phyloP scores from a whole-genome alignment of 1,140 invertebrate species.

The Magallana ariakensis region DNA sequence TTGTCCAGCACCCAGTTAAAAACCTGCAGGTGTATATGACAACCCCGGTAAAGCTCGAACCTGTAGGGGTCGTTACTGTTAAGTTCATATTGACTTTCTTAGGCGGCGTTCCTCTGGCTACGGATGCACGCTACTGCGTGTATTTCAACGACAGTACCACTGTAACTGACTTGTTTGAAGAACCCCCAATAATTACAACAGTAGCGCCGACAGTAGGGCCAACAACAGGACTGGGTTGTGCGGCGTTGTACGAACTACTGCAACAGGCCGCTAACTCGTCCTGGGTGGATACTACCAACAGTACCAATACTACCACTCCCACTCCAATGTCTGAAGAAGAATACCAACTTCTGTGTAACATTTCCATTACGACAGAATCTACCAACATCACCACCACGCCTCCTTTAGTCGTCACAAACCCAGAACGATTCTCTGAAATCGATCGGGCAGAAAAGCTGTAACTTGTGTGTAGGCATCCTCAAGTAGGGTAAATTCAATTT shows the following conservation, averaged over 20 bases:
- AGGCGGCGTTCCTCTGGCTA: constrained; percentile 62
- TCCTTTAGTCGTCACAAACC: background rate
- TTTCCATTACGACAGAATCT: background rate
- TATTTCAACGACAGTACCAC: constrained; percentile 55
- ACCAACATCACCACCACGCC: background rate
- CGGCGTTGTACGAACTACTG: background rate
- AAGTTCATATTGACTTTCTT: constrained; percentile 50
- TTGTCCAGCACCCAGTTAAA: constrained; percentile 59
- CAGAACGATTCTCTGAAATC: background rate
- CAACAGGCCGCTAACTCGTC: background rate
- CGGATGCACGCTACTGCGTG: constrained; percentile 50
- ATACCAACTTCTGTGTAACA: constrained; percentile 8
- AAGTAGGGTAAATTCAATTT: no score
- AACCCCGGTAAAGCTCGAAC: constrained; percentile 41
- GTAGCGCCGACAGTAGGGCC: background rate
- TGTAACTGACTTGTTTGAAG: constrained; percentile 45
- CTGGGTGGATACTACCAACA: background rate
- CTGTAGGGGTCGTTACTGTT: background rate
- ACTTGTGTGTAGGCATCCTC: no score
- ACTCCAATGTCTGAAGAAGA: constrained; percentile 13
- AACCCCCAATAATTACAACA: constrained; percentile 38
- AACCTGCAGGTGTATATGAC: constrained; percentile 49
- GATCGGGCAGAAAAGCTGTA: no score
- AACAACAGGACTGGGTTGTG: background rate
- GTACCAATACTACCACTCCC: background rate